Evolutionary conservation across 2,797 vertebrate species (phyloP).

Genomic region (Liparis tanakae): DNA sequence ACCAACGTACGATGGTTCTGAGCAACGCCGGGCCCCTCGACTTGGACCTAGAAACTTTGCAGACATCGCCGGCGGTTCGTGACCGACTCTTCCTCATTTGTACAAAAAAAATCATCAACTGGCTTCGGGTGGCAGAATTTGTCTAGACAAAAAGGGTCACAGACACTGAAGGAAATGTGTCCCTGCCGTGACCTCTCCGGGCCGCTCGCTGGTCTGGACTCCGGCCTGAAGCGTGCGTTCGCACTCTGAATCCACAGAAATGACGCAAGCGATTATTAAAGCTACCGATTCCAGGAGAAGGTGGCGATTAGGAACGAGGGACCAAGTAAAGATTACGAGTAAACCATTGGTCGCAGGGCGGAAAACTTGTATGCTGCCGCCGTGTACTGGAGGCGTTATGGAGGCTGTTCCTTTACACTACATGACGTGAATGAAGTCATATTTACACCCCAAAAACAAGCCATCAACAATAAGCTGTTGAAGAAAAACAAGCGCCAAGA

Average conservation of each 20-base stretch:
- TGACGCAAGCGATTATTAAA: conserved; percentile 33
- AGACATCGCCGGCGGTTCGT: neutral
- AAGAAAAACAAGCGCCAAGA: conserved; percentile 12
- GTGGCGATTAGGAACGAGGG: conserved; percentile 29
- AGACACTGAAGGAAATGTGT: neutral
- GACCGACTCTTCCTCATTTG: neutral
- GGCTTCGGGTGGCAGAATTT: neutral
- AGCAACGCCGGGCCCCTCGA: neutral
- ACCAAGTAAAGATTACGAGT: conserved; percentile 7
- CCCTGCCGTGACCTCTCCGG: conserved; percentile 4
- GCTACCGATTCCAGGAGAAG: conserved; percentile 24
- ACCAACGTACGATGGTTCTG: neutral
- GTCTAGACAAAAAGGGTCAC: neutral
- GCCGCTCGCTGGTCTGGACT: conserved; percentile 27
- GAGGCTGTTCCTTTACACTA: neutral
- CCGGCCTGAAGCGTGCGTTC: conserved; percentile 25
- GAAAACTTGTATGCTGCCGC: neutral
- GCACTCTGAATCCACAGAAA: conserved; percentile 20
- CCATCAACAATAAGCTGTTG: neutral
- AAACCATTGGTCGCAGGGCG: neutral
- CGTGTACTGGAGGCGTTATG: neutral
- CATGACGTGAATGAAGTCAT: conserved; percentile 31
- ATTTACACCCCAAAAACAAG: conserved; percentile 61
- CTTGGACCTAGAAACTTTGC: neutral
- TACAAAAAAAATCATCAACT: neutral